Evolutionary conservation across 2,888 invertebrate species (phyloP), one percentile per base, ranked within the genome.

Genomic region (Drosophila rellima): DNA sequence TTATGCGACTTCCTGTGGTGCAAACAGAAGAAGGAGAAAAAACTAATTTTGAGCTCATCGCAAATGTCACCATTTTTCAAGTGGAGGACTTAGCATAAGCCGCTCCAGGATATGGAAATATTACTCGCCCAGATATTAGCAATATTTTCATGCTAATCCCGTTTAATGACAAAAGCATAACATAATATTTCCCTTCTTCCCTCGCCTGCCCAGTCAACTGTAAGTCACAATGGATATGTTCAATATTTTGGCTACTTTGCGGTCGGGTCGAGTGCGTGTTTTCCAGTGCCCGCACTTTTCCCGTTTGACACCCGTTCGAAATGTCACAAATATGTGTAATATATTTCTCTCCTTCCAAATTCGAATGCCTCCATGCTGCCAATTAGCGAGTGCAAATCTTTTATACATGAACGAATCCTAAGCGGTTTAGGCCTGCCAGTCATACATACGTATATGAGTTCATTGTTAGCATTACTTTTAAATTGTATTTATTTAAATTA

Each of bases 11-110:
- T 89, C 83, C 78, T 68, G 80, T 51, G 68, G 83, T 55, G 71
- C 45, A 54, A 29, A 7, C 55, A 51, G 3, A 39, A 52, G 3
- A 26, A 26, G 15, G 6, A 23, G 17, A 2, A 11, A 57, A 88
- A 88, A 74, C 80, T 77, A 75, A 88, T 89, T 84, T 81, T 37
- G 48, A 23, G 50, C 69, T 40, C 64, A 48, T 60, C 55, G 51
- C 90, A 86, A 90, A 86, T 86, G 89, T 90, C 90, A 86, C 89
- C 50, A 86, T 89, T 78, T 89, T 82, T 72, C 63, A 80, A 78
- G 85, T 82, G 82, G 51, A 33, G 31, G 61, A 69, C 65, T 83
- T 61, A 64, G 42, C 51, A 47, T 81, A 84, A 81, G 85, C 82
- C 77, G 69, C 82, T 67, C 64, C 55, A 57, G 67, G 79, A 45